Conservation (phyloP, 2,113 vertebrate genomes). For the sheep (Ovis aries) region ARS-UI_Ramb_v3.0 NC_056068.1:37136001-37136500, state of each 20-base stretch:
- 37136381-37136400: no score
- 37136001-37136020: background rate
- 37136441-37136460: background rate
- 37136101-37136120: background rate
- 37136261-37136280: background rate
- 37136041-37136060: background rate
- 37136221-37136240: rapidly evolving
- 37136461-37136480: background rate
- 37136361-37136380: background rate
- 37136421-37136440: background rate
- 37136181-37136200: slow-evolving; percentile 77
- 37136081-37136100: background rate
- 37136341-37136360: background rate
- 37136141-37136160: background rate
- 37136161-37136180: rapidly evolving
- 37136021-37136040: background rate
- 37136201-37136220: slow-evolving; percentile 59
- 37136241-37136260: rapidly evolving
- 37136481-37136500: background rate
- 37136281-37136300: background rate
- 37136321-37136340: background rate
- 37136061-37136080: background rate
- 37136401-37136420: background rate
- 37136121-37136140: no score
- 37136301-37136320: background rate